A percentile compares a stretch with the other conserved stretches of the same genome.
Conservation (phyloP, 2,797 vertebrate genomes). For the Champsocephalus esox region DNA sequence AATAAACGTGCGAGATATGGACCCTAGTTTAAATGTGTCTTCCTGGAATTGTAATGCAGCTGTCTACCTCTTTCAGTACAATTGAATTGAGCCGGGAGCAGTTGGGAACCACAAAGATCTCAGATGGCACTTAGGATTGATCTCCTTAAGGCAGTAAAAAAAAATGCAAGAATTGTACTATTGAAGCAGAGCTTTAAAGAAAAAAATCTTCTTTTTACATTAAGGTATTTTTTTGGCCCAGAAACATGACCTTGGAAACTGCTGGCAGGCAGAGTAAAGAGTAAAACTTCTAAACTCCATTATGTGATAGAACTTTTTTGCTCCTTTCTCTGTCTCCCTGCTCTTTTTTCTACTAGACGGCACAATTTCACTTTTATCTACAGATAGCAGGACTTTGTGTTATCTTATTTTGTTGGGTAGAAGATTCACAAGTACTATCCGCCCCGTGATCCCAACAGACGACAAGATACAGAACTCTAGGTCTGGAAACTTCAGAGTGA, state of each 20-base stretch:
- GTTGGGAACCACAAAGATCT: slow-evolving; percentile 69
- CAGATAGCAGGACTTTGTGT: slow-evolving; percentile 85
- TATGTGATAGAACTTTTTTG: slow-evolving; percentile 74
- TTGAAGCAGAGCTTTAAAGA: slow-evolving; percentile 58
- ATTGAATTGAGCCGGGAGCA: slow-evolving; percentile 69
- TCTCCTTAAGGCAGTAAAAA: slow-evolving; percentile 69
- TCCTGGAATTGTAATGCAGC: slow-evolving; percentile 67
- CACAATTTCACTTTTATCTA: slow-evolving; percentile 87
- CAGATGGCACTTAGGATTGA: slow-evolving; percentile 70
- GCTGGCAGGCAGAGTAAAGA: slow-evolving; percentile 65
- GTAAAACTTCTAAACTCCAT: slow-evolving; percentile 83
- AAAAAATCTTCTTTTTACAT: slow-evolving; percentile 35
- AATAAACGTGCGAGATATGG: slow-evolving; percentile 66
- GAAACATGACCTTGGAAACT: slow-evolving; percentile 81
- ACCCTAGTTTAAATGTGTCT: slow-evolving; percentile 66
- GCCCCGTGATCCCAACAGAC: slow-evolving; percentile 80
- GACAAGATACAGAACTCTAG: slow-evolving; percentile 82
- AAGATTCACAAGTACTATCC: slow-evolving; percentile 79
- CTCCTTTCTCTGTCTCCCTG: slow-evolving; percentile 64
- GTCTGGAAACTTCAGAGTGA: slow-evolving; percentile 81
- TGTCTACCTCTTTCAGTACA: slow-evolving; percentile 60
- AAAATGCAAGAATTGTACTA: slow-evolving; percentile 59
- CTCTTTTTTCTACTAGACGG: slow-evolving; percentile 71
- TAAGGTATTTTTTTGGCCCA: slow-evolving; percentile 63
- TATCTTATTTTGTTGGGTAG: slow-evolving; percentile 85